These are phyloP conservation scores for Coenobita brevimanus DNA, from an alignment of 1,140 invertebrate species.

Conservation along the genomic window DNA sequence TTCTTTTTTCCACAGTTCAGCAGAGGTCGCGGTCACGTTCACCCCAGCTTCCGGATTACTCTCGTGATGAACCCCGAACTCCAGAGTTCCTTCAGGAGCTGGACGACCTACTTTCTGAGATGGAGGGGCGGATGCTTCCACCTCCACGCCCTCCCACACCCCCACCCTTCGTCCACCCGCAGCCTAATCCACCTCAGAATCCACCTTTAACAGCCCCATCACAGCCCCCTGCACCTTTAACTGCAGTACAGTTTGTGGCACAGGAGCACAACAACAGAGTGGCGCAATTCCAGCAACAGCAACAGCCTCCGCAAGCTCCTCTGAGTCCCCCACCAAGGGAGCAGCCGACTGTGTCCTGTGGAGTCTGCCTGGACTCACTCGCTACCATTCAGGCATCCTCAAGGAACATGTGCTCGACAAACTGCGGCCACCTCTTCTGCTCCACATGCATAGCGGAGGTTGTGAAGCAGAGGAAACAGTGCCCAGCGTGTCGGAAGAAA, in stretches of 20 bases:
- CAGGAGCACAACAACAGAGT: conserved; percentile 39
- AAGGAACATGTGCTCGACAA: conserved; percentile 47
- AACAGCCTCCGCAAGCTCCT: conserved; percentile 20
- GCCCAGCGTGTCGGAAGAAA: conserved; percentile 54
- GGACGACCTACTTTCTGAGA: no score
- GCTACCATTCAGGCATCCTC: conserved; percentile 43
- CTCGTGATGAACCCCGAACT: no score
- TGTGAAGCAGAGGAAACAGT: conserved; percentile 52
- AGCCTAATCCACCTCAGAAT: no score
- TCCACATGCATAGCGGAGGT: conserved; percentile 45
- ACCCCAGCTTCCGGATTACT: no score
- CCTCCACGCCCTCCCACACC: no score
- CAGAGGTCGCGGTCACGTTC: no score
- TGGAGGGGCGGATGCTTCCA: no score
- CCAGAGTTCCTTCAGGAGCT: no score
- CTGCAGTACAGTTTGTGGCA: conserved; percentile 8
- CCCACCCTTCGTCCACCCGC: no score
- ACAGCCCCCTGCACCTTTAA: neutral
- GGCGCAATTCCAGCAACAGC: conserved; percentile 13
- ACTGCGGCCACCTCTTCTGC: conserved; percentile 49
- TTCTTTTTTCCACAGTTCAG: no score
- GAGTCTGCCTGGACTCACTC: conserved; percentile 53
- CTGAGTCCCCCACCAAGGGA: conserved; percentile 41
- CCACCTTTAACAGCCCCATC: neutral
- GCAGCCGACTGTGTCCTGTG: conserved; percentile 44